A percentile compares a stretch with the other conserved stretches of the same genome.
Conservation (phyloP, 2,797 vertebrate species). For the Pseudochromis fuscus region DNA sequence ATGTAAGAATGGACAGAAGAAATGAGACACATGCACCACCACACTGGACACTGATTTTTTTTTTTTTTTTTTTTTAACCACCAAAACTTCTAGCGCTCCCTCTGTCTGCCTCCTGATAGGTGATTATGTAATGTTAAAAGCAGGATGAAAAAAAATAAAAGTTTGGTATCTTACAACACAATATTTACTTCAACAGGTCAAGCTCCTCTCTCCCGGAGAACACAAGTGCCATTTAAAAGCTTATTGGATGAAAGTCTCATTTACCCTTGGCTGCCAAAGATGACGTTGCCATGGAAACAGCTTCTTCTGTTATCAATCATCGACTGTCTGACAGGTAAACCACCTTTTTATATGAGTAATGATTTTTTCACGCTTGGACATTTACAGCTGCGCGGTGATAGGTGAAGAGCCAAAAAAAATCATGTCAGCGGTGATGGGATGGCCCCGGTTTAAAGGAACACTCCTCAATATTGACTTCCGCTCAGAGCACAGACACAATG, state of each 20-base stretch:
- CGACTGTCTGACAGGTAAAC: slow-evolving; percentile 94
- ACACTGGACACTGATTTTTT: slow-evolving; percentile 11
- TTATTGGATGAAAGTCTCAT: slow-evolving; percentile 86
- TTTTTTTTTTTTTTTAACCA: background rate
- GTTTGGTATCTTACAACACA: slow-evolving; percentile 60
- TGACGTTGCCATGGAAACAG: slow-evolving; percentile 96
- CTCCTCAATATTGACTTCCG: slow-evolving; percentile 71
- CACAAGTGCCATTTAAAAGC: slow-evolving; percentile 80
- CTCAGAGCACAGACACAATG: slow-evolving; percentile 50
- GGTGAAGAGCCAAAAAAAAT: slow-evolving; percentile 62
- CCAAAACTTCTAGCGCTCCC: slow-evolving; percentile 4
- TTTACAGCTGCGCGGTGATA: slow-evolving; percentile 69
- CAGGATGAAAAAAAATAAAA: slow-evolving; percentile 11
- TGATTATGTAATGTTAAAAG: slow-evolving; percentile 15
- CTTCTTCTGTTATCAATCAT: slow-evolving; percentile 91
- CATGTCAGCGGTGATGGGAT: slow-evolving; percentile 67
- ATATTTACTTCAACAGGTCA: slow-evolving; percentile 82
- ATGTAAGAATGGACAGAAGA: slow-evolving; percentile 35
- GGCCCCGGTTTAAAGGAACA: slow-evolving; percentile 62
- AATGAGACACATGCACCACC: slow-evolving; percentile 13
- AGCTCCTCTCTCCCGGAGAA: slow-evolving; percentile 79
- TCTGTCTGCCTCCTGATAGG: background rate
- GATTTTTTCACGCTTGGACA: slow-evolving; percentile 71
- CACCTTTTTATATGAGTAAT: slow-evolving; percentile 75
- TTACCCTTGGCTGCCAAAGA: slow-evolving; percentile 89